Conservation (phyloP, 2,797 vertebrate species). For the Sylvia borin region DNA sequence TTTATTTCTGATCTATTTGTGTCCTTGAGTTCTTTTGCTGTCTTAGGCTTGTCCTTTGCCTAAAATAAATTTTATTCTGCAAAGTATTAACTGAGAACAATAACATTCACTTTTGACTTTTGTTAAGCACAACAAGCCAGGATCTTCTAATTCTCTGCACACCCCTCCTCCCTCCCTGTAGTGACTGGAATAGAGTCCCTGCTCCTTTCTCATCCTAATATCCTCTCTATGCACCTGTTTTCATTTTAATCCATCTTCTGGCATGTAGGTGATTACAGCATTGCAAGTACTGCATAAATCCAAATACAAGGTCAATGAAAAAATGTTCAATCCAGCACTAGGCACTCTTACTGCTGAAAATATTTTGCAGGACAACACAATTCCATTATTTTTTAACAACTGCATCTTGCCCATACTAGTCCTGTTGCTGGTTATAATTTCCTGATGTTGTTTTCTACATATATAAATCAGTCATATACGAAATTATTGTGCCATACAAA, state of each 20-base stretch:
- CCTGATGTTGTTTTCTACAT: neutral
- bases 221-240: neutral
- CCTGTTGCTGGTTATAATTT: neutral
- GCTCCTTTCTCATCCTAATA: neutral
- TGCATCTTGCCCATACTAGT: neutral
- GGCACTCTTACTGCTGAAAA: neutral
- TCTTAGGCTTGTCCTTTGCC: neutral
- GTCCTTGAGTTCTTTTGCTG: neutral
- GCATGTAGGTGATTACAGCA: neutral
- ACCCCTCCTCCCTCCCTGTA: neutral
- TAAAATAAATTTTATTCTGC: constrained; percentile 4
- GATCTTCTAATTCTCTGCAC: neutral
- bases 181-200: neutral
- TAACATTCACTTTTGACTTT: neutral
- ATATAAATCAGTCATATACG: neutral
- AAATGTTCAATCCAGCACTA: neutral
- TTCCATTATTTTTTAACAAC: neutral
- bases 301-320: neutral
- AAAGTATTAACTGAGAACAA: neutral
- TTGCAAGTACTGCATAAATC: neutral
- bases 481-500: neutral
- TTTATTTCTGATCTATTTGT: neutral
- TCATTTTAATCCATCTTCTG: neutral
- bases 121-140: neutral
- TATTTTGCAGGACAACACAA: neutral